phyloP scores from a whole-genome alignment of 53 echinoderm and acorn worm genomes.

The Apostichopus leukothele region DNA sequence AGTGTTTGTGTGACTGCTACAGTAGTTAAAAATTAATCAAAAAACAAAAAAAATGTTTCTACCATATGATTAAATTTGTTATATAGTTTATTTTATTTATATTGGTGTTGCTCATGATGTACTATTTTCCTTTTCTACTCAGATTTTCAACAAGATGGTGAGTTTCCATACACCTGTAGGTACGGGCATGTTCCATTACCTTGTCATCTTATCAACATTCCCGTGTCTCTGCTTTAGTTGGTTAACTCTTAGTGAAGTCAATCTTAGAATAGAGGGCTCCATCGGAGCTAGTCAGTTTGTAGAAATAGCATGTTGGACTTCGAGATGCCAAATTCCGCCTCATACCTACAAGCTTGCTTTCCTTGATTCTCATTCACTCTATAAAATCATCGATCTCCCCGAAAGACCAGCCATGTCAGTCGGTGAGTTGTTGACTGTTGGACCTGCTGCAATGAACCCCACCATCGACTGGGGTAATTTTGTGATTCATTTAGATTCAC shows the following conservation, averaged over 20 bases:
- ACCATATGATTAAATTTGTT: too few species aligned
- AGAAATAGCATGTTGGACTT: neutral
- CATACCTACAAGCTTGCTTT: slow-evolving; percentile 17
- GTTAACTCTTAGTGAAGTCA: slow-evolving; percentile 13
- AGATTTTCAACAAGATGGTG: too few species aligned
- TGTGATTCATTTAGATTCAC: slow-evolving; percentile 20
- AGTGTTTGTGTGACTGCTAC: too few species aligned
- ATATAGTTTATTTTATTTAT: too few species aligned
- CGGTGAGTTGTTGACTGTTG: slow-evolving; percentile 8
- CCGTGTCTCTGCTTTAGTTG: neutral
- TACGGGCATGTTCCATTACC: too few species aligned
- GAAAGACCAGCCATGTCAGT: neutral
- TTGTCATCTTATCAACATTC: neutral
- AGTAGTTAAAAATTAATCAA: too few species aligned
- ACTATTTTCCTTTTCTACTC: too few species aligned
- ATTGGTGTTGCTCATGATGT: too few species aligned
- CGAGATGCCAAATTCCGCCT: neutral
- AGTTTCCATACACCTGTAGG: too few species aligned
- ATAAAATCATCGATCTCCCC: slow-evolving; percentile 13
- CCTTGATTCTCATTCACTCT: neutral
- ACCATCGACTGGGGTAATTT: slow-evolving; percentile 20
- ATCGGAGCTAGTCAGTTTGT: slow-evolving; percentile 17
- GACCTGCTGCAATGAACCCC: slow-evolving; percentile 16
- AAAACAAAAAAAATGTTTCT: too few species aligned
- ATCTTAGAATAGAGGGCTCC: slow-evolving; percentile 7